phyloP scores from a whole-genome alignment of 2,888 invertebrate genomes.

The Tinea trinotella region DNA sequence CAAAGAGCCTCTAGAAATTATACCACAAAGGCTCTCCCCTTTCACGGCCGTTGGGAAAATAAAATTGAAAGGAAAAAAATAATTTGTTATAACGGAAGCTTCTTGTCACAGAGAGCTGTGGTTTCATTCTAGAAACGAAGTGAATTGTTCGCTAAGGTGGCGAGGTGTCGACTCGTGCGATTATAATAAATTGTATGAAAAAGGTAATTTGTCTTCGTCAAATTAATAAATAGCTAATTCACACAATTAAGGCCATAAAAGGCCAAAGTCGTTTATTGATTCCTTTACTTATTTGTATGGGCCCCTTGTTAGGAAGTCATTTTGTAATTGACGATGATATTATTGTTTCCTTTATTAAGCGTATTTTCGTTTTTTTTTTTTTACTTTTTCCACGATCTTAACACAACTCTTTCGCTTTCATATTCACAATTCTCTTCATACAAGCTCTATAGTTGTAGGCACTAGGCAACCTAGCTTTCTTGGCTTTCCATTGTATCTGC shows the following conservation, averaged over 20 bases:
- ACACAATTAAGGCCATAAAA: constrained; percentile 14
- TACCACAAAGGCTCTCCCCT: constrained; percentile 18
- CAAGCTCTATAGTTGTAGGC: no score
- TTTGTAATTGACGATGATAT: neutral
- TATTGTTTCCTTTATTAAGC: neutral
- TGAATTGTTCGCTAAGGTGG: constrained; percentile 16
- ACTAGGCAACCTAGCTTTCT: no score
- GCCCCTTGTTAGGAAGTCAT: neutral
- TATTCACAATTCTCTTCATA: no score
- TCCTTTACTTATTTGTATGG: constrained; percentile 3
- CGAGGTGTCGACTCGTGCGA: constrained; percentile 11
- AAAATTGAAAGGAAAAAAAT: constrained; percentile 22
- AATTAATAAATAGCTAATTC: constrained; percentile 19
- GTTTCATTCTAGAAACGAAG: constrained; percentile 22
- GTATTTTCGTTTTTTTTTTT: no score
- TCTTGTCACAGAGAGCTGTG: constrained; percentile 28
- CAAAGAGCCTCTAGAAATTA: constrained; percentile 16
- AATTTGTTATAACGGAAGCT: constrained; percentile 34
- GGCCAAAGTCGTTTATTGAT: constrained; percentile 16
- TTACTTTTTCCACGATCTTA: no score
- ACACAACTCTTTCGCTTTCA: no score
- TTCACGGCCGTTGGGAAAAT: constrained; percentile 14
- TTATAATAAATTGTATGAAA: constrained; percentile 14
- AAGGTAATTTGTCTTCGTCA: constrained; percentile 19
- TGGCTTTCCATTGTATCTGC: no score